phyloP scores from a whole-genome alignment of 2,888 invertebrate genomes.

The Scotopteryx bipunctaria region DNA sequence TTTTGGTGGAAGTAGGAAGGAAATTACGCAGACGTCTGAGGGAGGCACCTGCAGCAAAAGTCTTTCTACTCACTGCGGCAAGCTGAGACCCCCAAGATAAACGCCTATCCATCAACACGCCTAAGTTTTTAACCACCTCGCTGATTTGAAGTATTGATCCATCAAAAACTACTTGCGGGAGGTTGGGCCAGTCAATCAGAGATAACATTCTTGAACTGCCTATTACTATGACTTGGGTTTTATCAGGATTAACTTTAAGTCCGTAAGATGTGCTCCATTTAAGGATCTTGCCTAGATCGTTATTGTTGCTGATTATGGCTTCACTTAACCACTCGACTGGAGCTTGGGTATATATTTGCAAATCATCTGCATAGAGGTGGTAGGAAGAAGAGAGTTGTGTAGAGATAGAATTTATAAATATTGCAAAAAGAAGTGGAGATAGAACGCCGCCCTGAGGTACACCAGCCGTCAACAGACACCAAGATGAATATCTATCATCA shows the following conservation, averaged over 20 bases:
- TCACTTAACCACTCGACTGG: too few species aligned
- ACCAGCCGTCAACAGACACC: slow-evolving; percentile 6
- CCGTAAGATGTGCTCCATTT: too few species aligned
- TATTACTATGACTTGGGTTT: too few species aligned
- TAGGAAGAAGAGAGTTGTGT: slow-evolving; percentile 1
- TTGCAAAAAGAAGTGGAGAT: slow-evolving; percentile 9
- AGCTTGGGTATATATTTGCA: slow-evolving; percentile 3
- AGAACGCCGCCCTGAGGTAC: slow-evolving; percentile 14
- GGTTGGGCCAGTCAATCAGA: too few species aligned
- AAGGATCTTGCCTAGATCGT: too few species aligned
- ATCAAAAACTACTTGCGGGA: too few species aligned
- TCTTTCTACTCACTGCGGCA: background rate
- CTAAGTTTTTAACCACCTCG: slow-evolving; percentile 1
- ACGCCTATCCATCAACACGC: background rate
- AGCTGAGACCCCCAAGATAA: background rate
- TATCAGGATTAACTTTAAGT: too few species aligned
- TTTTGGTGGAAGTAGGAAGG: slow-evolving; percentile 14
- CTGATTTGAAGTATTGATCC: too few species aligned
- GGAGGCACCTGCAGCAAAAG: background rate
- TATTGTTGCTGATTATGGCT: too few species aligned
- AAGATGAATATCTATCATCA: too few species aligned
- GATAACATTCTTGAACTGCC: too few species aligned
- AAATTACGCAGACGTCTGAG: background rate
- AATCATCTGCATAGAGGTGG: slow-evolving; percentile 13
- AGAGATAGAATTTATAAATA: slow-evolving; percentile 9